Percentiles rank a stretch among this genome's conserved stretches.
These are phyloP conservation scores for Sinonovacula constricta DNA, from an alignment of 1,140 invertebrate genomes.

Conservation along the genomic window DNA sequence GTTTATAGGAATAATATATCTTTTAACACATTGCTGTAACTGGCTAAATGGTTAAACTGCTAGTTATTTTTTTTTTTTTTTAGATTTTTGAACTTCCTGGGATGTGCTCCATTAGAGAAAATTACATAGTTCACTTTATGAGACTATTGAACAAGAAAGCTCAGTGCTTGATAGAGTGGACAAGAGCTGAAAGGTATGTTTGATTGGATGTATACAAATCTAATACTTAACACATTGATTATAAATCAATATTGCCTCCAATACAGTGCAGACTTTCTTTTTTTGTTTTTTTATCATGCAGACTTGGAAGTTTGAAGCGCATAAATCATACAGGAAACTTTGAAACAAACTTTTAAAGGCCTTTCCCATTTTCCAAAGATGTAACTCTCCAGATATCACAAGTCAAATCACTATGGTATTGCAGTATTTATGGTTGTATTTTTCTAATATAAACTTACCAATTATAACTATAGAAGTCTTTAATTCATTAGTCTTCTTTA, in stretches of 20 bases:
- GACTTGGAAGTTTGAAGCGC: no score
- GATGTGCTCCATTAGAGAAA: slow-evolving; percentile 60
- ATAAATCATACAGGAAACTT: background rate
- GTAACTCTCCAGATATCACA: background rate
- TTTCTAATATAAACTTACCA: background rate
- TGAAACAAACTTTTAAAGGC: no score
- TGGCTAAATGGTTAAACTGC: no score
- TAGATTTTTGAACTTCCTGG: slow-evolving; percentile 68
- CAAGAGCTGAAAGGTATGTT: slow-evolving; percentile 67
- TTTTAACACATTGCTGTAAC: no score
- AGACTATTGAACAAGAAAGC: slow-evolving; percentile 64
- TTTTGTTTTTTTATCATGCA: background rate
- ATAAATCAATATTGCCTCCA: background rate
- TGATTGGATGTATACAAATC: background rate
- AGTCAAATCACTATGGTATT: background rate
- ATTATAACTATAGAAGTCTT: background rate
- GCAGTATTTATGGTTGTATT: background rate
- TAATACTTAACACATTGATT: background rate
- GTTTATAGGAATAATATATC: no score
- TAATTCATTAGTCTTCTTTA: background rate
- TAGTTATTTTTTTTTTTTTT: no score
- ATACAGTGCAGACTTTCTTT: background rate
- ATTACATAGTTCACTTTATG: slow-evolving; percentile 68
- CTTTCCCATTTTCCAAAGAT: background rate
- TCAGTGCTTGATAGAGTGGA: slow-evolving; percentile 66